These are phyloP conservation scores for Philotrypesis tridentata DNA, from an alignment of 1,140 invertebrate genomes.

Conservation along the genomic window DNA sequence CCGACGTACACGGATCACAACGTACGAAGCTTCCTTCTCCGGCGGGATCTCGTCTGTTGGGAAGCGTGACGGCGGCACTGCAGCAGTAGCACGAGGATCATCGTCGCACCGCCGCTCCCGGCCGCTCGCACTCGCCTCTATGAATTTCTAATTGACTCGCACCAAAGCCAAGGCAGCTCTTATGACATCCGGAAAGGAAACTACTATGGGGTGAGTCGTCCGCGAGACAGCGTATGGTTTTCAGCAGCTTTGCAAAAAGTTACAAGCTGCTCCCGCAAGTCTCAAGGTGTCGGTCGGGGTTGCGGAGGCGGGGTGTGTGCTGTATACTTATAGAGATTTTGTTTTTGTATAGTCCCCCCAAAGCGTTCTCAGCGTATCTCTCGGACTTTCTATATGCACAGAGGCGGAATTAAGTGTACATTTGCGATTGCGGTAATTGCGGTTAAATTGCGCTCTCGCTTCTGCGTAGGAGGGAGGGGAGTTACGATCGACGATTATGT, in stretches of 20 bases:
- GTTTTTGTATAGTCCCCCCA: neutral
- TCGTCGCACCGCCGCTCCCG: neutral
- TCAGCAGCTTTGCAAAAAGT: too few relatives aligned
- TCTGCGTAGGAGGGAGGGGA: neutral
- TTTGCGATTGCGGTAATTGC: neutral
- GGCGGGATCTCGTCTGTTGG: neutral
- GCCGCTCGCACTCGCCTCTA: neutral
- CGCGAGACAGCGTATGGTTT: neutral
- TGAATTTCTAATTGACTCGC: slow-evolving; percentile 34
- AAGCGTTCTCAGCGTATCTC: neutral
- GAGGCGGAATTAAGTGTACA: neutral
- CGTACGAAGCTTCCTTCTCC: neutral
- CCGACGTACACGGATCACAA: neutral
- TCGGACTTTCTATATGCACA: neutral
- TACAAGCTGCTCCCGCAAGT: neutral
- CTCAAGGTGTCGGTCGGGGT: neutral
- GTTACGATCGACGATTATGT: neutral
- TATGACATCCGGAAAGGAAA: slow-evolving; percentile 51
- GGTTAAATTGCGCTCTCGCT: neutral
- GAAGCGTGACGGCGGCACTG: neutral
- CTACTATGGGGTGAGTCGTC: slow-evolving; percentile 47
- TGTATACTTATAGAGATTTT: neutral
- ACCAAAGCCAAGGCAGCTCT: slow-evolving; percentile 39
- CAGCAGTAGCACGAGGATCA: neutral
- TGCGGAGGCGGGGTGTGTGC: neutral